A percentile compares a stretch with the other conserved stretches of the same genome.
Evolutionary conservation across 2,113 vertebrate genomes (phyloP).

Genomic region (Paramisgurnus dabryanus): DNA sequence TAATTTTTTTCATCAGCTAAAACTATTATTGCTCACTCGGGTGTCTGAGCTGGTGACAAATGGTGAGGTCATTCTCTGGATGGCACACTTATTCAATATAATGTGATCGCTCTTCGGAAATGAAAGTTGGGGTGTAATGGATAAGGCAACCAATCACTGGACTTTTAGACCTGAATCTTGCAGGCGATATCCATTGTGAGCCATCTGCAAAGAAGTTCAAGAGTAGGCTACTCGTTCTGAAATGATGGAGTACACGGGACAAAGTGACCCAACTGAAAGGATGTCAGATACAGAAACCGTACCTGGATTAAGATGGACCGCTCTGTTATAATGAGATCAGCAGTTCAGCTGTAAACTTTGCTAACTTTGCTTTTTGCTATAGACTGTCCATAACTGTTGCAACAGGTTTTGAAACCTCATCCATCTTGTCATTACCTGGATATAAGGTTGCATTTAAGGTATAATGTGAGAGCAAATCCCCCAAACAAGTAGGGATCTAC

Average conservation of each 20-base stretch:
- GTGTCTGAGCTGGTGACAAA: constrained; percentile 36
- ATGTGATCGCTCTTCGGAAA: constrained; percentile 44
- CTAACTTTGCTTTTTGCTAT: background rate
- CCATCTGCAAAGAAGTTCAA: constrained; percentile 3
- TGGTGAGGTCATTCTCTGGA: constrained; percentile 27
- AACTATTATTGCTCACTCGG: constrained; percentile 31
- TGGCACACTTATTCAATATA: constrained; percentile 49
- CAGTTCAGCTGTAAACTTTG: background rate
- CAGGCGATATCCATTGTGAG: constrained; percentile 14
- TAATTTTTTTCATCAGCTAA: constrained; percentile 28
- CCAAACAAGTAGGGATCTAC: no score
- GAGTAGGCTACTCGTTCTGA: background rate
- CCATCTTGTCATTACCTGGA: constrained; percentile 32
- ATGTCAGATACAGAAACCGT: background rate
- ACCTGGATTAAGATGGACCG: constrained; percentile 7
- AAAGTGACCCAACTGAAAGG: background rate
- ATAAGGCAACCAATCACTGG: constrained; percentile 10
- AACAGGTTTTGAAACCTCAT: constrained; percentile 35
- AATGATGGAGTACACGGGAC: constrained; percentile 4
- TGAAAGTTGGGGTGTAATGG: constrained; percentile 26
- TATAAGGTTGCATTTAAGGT: constrained; percentile 12
- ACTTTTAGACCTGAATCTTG: constrained; percentile 26
- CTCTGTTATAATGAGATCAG: constrained; percentile 26
- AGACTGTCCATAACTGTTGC: constrained; percentile 25
- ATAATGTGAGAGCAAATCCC: constrained; percentile 17